Conservation (phyloP, 2,113 vertebrate genomes). For the pig (Sus scrofa) region DNA sequence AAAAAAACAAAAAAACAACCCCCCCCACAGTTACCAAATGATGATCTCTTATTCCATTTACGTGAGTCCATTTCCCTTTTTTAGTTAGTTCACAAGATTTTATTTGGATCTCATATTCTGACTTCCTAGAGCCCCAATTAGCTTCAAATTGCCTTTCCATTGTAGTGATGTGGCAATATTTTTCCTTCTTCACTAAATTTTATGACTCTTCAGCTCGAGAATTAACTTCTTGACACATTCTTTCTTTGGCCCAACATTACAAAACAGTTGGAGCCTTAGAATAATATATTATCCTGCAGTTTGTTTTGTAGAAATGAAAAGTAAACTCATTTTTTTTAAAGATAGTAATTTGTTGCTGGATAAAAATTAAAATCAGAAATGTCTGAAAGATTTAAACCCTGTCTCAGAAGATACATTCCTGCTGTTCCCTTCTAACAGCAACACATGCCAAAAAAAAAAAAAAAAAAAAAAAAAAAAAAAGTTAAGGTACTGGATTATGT, state of each 20-base stretch:
- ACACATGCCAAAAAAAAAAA: neutral
- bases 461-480: neutral
- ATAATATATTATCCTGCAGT: neutral
- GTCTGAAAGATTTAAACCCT: neutral
- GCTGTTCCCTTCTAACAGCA: neutral
- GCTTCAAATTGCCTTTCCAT: neutral
- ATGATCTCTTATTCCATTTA: slow-evolving; percentile 12
- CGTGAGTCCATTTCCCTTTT: slow-evolving; percentile 22
- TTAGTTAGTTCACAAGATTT: neutral
- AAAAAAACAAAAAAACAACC: too few species aligned
- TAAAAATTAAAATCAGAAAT: slow-evolving; percentile 34
- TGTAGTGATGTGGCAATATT: slow-evolving; percentile 27
- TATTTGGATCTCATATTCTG: neutral
- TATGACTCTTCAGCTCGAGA: neutral
- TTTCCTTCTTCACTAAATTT: neutral
- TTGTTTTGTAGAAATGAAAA: slow-evolving; percentile 37
- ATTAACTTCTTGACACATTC: neutral
- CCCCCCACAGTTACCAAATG: neutral
- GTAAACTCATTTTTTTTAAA: neutral
- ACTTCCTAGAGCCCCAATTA: neutral
- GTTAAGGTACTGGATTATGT: neutral
- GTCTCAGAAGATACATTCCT: neutral
- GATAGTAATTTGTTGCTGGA: neutral
- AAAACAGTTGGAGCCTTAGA: neutral
- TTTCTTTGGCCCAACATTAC: slow-evolving; percentile 26